Conservation (phyloP, 2,113 vertebrate genomes). For the Rafetus swinhoei region DNA sequence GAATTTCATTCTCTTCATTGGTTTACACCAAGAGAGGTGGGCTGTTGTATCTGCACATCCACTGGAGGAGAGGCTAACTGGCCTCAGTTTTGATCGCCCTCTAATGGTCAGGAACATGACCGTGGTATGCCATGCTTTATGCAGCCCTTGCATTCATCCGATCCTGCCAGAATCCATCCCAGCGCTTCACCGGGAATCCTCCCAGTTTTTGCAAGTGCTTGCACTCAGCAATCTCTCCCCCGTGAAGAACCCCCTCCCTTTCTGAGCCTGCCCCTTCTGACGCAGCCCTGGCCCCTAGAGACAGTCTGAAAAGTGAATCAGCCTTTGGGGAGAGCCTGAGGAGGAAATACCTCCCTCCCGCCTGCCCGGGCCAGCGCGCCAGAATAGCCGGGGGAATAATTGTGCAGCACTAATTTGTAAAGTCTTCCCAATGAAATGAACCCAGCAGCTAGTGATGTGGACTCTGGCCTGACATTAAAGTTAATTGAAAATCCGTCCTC, state of each 20-base stretch:
- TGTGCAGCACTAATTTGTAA: constrained; percentile 72
- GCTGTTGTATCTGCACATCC: neutral
- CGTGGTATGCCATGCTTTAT: neutral
- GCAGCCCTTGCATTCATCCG: neutral
- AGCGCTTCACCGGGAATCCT: neutral
- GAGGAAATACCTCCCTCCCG: constrained; percentile 38
- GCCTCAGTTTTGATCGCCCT: neutral
- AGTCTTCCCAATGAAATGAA: constrained; percentile 54
- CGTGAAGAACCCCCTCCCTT: neutral
- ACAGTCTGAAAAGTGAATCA: neutral
- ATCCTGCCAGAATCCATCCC: neutral
- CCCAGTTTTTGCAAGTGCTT: neutral
- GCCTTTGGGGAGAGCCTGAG: constrained; percentile 25
- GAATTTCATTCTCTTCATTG: neutral
- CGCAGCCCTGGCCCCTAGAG: neutral
- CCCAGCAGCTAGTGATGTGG: constrained; percentile 39
- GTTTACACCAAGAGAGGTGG: neutral
- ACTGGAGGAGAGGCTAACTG: neutral
- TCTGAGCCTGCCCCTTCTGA: neutral
- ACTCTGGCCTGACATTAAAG: constrained; percentile 51
- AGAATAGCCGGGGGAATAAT: constrained; percentile 62
- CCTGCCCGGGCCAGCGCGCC: constrained; percentile 39
- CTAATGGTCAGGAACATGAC: neutral
- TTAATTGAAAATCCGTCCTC: constrained; percentile 50
- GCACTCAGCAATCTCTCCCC: accelerated